These are phyloP conservation scores for Numida meleagris DNA, from an alignment of 2,113 vertebrate genomes.

Conservation along the genomic window DNA sequence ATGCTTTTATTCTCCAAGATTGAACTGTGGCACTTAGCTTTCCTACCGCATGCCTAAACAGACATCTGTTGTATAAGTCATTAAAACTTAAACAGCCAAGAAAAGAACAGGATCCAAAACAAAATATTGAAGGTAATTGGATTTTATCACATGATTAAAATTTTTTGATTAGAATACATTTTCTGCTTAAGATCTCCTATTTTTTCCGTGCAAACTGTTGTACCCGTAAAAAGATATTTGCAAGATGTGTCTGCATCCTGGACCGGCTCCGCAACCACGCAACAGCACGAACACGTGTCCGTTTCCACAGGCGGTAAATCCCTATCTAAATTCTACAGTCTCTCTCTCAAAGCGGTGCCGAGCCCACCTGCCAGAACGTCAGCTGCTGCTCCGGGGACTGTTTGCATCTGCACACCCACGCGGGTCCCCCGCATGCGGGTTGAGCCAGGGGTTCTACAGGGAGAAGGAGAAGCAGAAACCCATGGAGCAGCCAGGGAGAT, in stretches of 20 bases:
- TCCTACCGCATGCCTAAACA: not conserved
- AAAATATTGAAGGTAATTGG: not conserved
- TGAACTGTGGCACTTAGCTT: not conserved
- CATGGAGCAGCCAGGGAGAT: accelerated
- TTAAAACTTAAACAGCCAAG: not conserved
- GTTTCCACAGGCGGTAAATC: not conserved
- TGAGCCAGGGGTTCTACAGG: not conserved
- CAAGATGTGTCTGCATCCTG: not conserved
- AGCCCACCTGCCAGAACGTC: accelerated
- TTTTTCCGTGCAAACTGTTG: not conserved
- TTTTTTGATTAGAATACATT: not conserved
- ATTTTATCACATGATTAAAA: not conserved
- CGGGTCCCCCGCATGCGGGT: accelerated
- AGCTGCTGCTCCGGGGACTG: accelerated
- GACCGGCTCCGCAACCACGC: not conserved
- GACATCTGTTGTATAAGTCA: not conserved
- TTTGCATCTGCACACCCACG: accelerated
- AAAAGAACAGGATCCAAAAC: not conserved
- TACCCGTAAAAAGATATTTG: not conserved
- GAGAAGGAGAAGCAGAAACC: not conserved
- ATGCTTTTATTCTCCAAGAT: not conserved
- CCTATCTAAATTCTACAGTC: accelerated
- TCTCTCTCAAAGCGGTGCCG: not conserved
- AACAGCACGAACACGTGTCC: accelerated
- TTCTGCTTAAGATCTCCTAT: not conserved